Conservation (phyloP, 1,140 invertebrate genomes). For the Sogatella furcifera region DNA sequence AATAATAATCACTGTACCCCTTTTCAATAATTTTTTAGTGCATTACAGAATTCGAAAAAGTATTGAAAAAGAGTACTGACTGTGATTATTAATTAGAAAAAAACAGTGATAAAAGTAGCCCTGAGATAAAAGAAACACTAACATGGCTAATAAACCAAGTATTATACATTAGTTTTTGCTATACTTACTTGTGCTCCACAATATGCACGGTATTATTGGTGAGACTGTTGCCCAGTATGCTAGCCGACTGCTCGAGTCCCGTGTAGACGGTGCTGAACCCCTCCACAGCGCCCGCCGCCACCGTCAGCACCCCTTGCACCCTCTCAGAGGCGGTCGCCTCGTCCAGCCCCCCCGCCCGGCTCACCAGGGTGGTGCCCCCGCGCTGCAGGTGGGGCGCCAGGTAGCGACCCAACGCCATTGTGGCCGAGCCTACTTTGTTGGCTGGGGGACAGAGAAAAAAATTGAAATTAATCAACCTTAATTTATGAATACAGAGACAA, state of each 20-base stretch:
- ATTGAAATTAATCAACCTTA: too few relatives aligned
- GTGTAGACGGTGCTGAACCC: slow-evolving; percentile 55
- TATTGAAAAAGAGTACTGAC: too few relatives aligned
- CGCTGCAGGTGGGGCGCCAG: slow-evolving; percentile 54
- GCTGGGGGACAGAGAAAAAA: slow-evolving; percentile 33
- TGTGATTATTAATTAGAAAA: too few relatives aligned
- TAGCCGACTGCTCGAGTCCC: slow-evolving; percentile 53
- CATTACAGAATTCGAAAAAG: too few relatives aligned
- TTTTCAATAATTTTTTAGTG: too few relatives aligned
- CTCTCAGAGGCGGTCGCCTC: slow-evolving; percentile 42
- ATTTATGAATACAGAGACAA: too few relatives aligned
- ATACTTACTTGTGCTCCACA: slow-evolving; percentile 51
- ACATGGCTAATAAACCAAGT: too few relatives aligned
- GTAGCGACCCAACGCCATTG: slow-evolving; percentile 45
- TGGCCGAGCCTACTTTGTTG: slow-evolving; percentile 49
- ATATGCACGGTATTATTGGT: slow-evolving; percentile 58
- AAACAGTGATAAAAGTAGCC: too few relatives aligned
- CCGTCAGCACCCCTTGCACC: slow-evolving; percentile 48
- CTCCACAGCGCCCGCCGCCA: slow-evolving; percentile 53
- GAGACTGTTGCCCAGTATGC: slow-evolving; percentile 47
- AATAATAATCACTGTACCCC: too few relatives aligned
- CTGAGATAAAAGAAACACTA: too few relatives aligned
- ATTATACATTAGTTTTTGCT: not conserved
- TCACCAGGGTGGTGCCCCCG: slow-evolving; percentile 45
- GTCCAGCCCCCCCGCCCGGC: slow-evolving; percentile 39